Base-by-base conservation (phyloP, 1,140 invertebrate species). In the Drosophila eugracilis region DNA sequence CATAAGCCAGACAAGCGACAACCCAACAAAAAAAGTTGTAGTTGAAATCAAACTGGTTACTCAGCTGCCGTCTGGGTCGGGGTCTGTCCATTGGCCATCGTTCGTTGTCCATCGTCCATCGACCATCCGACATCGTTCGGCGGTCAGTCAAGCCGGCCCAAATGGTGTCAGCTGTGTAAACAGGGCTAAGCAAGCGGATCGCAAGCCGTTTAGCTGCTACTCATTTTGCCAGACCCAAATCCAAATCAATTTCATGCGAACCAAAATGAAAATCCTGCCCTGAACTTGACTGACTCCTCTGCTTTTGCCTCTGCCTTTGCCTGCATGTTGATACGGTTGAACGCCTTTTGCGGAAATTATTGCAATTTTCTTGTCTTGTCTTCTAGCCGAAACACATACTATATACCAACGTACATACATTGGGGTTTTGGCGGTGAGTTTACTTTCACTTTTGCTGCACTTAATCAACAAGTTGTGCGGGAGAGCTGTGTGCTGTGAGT, bases 41-140 rank as follows among this genome's bases (percentile, higher is more conserved):
- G 83, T 71, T 81, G 83, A 85, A 86, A 81, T 85, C 81, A 85
- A 85, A 85, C 81, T 85, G 81, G 81, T 85, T 85, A 79, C 81
- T 81, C 80, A 80, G 81, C 73, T 60, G 67, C 66, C 70, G 62
- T 60, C 54, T 75, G 75, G 41, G 19, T 19, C 17, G 14, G 14
- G 47, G 1, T 30, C 44, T 15, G 57, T 53, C 19, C 58, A 30
- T 24, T 15, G 42, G 10, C 6, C 41, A 17, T n/a, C 21, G n/a
- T n/a, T n/a, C n/a, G n/a, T n/a, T n/a, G 49, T 15, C 21, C 54
- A 22, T 17, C 54, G 54, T 24, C 36, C 58, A 54, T 39, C 15
- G 28, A 21, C n/a, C 58, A 66, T 39, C 15, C 21, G 26, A 10
- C 58, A 66, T 49, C 62, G 58, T 58, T 24, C 28, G 63, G 44